These are phyloP conservation scores for Calosoma granatense DNA, from an alignment of 1,140 invertebrate genomes.

Conservation along the genomic window DNA sequence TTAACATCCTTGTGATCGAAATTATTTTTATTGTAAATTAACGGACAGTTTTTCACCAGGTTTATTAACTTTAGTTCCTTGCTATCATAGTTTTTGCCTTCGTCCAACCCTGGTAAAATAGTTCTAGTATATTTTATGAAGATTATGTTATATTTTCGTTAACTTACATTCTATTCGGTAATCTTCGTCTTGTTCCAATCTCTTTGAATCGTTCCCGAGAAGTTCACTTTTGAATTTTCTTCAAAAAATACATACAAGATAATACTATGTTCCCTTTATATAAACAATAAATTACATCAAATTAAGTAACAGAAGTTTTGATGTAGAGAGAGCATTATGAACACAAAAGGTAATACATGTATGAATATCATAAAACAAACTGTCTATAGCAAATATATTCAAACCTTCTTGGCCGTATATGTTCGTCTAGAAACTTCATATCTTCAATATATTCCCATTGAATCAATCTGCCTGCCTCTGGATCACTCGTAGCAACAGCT, in stretches of 20 bases:
- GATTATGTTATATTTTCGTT: background rate
- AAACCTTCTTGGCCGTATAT: constrained; percentile 12
- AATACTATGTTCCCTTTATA: no score
- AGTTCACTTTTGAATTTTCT: background rate
- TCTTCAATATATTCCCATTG: constrained; percentile 17
- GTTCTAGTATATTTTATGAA: background rate
- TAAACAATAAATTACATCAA: no score
- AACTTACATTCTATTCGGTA: constrained; percentile 3
- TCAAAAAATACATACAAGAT: no score
- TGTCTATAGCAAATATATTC: no score
- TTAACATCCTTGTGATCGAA: constrained; percentile 11
- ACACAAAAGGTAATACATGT: no score
- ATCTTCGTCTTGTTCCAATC: background rate
- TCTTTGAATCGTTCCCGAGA: background rate
- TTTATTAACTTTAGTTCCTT: constrained; percentile 1
- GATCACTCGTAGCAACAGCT: background rate
- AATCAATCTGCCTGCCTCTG: constrained; percentile 1
- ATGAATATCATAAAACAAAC: no score
- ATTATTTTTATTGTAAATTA: constrained; percentile 17
- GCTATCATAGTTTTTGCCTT: background rate
- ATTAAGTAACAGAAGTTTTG: no score
- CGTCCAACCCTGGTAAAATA: background rate
- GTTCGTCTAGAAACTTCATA: constrained; percentile 17
- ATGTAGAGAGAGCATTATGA: no score
- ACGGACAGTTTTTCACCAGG: constrained; percentile 11